Base-by-base conservation (phyloP, 92 coral and sea anemone species). In the Heteractis magnifica region DNA sequence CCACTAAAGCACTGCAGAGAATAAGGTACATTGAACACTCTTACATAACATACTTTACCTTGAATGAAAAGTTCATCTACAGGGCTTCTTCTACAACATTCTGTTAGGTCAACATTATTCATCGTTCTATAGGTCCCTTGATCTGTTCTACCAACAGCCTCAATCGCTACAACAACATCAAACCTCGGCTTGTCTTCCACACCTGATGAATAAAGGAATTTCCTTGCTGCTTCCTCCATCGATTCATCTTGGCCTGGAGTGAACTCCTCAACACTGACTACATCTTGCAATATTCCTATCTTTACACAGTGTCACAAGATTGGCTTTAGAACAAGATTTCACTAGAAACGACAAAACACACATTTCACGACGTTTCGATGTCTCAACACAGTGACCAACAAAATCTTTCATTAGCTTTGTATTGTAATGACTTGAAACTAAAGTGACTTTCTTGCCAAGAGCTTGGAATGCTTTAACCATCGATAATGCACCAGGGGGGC, bases 61-160 rank as follows among this genome's bases (percentile, higher is more conserved):
- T 81, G 93, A 77, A 86, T 59, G 77, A 96, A 96, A 9, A 96
- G 89, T 76, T 96, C 99, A 84, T 96, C 99, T 41, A 94, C 89
- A 19, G 94, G 94, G 80, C 93, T 89, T 19, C 76, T 77, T 71
- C 79, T 78, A 77, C 91, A 91, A 20, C 89, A 14, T 10, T 77
- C 83, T 8, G 83, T 77, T 64, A 92, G 15, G 15, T 85, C 88
- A 20, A 59, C 81, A 8, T 81, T 89, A 34, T 86, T 86, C 90
- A 85, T 87, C 18, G 89, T 86, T 85, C 84, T 89, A 83, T 90
- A 94, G 34, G 79, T 68, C 13, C 94, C 96, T n/a, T 87, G 81
- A 4, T 78, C 65, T 10, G 87, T 83, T 81, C 90, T 76, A 20
- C 98, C 85, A 3, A 89, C 89, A 8, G 98, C 98, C 59, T 96